Evolutionary conservation across 2,797 vertebrate genomes (phyloP), one percentile per base, ranked within the genome.

Genomic region (Pangasius macronema): DNA sequence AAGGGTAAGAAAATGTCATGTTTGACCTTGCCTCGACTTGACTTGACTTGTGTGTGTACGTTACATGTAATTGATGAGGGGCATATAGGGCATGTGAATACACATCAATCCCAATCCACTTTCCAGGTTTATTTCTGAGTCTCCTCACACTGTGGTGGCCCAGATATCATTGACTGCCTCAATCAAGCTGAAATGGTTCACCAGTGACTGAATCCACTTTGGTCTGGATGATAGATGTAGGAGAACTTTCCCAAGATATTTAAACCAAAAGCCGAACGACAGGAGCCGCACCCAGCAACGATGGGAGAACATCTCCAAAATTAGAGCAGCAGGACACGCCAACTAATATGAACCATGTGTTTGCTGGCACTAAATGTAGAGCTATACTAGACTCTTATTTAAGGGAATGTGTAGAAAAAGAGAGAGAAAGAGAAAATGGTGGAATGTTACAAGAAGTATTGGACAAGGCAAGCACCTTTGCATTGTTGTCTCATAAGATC

Each of bases 331-430:
- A 63, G 80, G 79, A 87, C 75, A 73, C 73, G 67, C 72, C 65
- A 57, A 87, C 59, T 90, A 88, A 87, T 79, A 57, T 85, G 77
- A 85, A 87, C 77, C 87, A 88, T 90, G 67, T 88, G 85, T 84
- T 42, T 27, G 20, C 70, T 77, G 53, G 83, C 55, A 76, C 9
- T 55, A 39, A 68, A 86, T 65, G 65, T 65, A 59, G 39, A 46
- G 82, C 70, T 61, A 42, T 11, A 30, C 27, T 24, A 36, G 11
- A 67, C 55, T 63, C 53, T 72, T 51, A 86, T 49, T 72, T 30
- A 22, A 14, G 9, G 57, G 20, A 87, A 22, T 73, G 79, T 49
- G 42, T 46, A 49, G 16, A 77, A 53, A 76, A 49, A 67, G 36
- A 80, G 55, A 53, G 11, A 53, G 7, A 11, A 11, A 14, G 46